Base-by-base conservation (phyloP, 2,888 invertebrate genomes). In the Druceiella hillmani region DNA sequence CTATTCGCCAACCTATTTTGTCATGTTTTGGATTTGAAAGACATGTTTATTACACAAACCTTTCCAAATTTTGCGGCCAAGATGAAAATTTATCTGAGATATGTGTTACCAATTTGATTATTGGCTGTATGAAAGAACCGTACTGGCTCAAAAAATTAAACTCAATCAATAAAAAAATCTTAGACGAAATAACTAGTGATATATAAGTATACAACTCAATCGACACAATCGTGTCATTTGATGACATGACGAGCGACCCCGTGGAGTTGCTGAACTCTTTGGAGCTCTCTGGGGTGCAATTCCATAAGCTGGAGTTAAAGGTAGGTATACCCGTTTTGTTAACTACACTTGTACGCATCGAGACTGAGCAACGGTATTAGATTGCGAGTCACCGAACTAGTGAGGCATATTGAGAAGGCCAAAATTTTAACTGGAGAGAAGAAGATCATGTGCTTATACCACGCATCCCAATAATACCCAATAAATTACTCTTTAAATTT, bases 191-290 rank as follows among this genome's bases (percentile, higher is more conserved):
- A 27, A 32, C 12, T 20, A 33, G 45, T 30, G 41, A 48, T 36
- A 35, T 40, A 30, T 14, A 9, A 20, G 38, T 36, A 16, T 49
- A 50, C 32, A 44, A 38, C 4, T 51, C 48, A 16, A 39, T 51
- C n/a, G 26, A 40, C 30, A 36, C 37, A 28, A 41, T 49, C 16
- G 33, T 51, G 40, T 35, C 38, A 33, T 35, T 36, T 25, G 43
- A 46, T 28, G 44, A 48, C 38, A 40, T 32, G 35, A 40, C 43
- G 12, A 40, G 34, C 28, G 49, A 48, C 31, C 50, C 50, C 22
- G 44, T 49, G 32, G 49, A 52, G 40, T 36, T 52, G 50, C 42
- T 51, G 27, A 52, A 52, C 44, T 50, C 48, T 40, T 48, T 53
- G 31, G 45, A 52, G 43, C 35, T 49, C 27, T 43, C 51, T 4